Evolutionary conservation across 2,113 vertebrate species (phyloP).

Genomic region (Myrmecobius fasciatus): DNA sequence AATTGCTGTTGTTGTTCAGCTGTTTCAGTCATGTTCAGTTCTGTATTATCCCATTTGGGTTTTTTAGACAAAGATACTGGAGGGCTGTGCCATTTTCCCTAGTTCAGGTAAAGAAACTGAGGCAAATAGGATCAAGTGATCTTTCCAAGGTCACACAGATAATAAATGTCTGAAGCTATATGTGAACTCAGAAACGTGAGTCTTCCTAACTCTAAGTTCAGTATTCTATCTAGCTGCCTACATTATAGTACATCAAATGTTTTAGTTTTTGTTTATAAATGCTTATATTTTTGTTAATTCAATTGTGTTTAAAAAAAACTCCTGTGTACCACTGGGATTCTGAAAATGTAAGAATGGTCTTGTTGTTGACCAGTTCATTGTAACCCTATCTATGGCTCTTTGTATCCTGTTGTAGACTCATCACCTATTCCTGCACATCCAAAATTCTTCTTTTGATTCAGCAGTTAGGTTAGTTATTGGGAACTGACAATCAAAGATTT

Average conservation of each 20-base stretch:
- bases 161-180: background rate
- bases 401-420: background rate
- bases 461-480: background rate
- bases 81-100: background rate
- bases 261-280: background rate
- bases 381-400: background rate
- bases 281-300: background rate
- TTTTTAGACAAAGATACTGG: background rate
- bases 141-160: background rate
- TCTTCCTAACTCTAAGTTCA: background rate
- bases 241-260: background rate
- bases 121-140: background rate
- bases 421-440: background rate
- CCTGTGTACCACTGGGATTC: background rate
- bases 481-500: background rate
- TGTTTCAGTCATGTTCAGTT: background rate
- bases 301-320: background rate
- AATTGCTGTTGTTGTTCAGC: background rate
- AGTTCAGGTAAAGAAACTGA: background rate
- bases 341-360: background rate
- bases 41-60: background rate
- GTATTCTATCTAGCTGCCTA: background rate
- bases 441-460: background rate
- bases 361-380: background rate
- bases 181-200: background rate